Conservation (phyloP, 2,888 invertebrate species). For the Ormyrus nitidulus region DNA sequence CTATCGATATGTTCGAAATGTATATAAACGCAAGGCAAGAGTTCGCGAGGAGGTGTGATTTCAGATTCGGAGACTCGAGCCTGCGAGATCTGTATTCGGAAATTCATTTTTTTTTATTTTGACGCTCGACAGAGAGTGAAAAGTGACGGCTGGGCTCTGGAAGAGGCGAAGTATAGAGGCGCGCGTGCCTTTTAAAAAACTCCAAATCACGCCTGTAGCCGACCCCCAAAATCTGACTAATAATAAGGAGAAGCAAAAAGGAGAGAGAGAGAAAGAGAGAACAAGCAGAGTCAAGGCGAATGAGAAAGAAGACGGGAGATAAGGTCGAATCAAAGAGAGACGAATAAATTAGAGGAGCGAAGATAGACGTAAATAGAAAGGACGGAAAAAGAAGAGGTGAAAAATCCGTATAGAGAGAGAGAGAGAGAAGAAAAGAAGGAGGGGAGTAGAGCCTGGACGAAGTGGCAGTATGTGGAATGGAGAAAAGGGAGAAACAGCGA, state of each 20-base stretch:
- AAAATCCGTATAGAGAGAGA: slow-evolving; percentile 6
- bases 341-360: slow-evolving; percentile 43
- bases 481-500: slow-evolving; percentile 17
- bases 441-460: slow-evolving; percentile 12
- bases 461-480: background rate
- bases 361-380: slow-evolving; percentile 40
- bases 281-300: slow-evolving; percentile 41
- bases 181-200: background rate
- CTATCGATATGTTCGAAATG: too few relatives aligned
- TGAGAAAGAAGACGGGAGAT: slow-evolving; percentile 33
- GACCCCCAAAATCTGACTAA: slow-evolving; percentile 9
- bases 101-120: too few relatives aligned
- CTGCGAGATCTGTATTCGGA: too few relatives aligned
- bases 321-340: slow-evolving; percentile 41
- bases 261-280: slow-evolving; percentile 13
- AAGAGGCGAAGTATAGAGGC: background rate
- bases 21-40: too few relatives aligned
- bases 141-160: too few relatives aligned
- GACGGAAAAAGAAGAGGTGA: slow-evolving; percentile 30
- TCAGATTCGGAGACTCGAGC: too few relatives aligned
- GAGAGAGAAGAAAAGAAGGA: slow-evolving; percentile 15
- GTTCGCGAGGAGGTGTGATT: too few relatives aligned
- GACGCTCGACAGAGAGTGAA: too few relatives aligned
- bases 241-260: slow-evolving; percentile 15
- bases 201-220: background rate